These are phyloP conservation scores for Pheosia gnoma DNA, from an alignment of 2,888 invertebrate species.

Conservation along the genomic window DNA sequence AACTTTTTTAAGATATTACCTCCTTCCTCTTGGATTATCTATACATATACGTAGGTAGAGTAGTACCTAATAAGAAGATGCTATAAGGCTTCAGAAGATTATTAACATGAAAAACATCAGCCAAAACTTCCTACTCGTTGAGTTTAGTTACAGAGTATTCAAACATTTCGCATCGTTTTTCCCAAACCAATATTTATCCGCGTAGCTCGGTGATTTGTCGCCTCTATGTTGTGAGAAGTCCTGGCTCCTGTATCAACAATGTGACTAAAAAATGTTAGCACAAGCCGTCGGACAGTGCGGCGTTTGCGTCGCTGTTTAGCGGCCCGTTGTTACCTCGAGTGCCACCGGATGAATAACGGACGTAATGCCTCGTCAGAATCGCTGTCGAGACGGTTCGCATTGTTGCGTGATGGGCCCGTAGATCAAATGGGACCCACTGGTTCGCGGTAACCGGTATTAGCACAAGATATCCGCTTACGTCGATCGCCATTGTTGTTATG, in stretches of 20 bases:
- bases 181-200: conserved; percentile 19
- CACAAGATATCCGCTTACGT: conserved; percentile 17
- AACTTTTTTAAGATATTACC: too few species aligned
- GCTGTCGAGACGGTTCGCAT: conserved; percentile 65
- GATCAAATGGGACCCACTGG: conserved; percentile 13
- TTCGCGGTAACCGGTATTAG: conserved; percentile 8
- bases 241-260: conserved; percentile 47
- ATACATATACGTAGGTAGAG: too few species aligned
- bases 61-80: too few species aligned
- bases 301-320: conserved; percentile 70
- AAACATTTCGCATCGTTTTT: conserved; percentile 23
- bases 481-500: conserved; percentile 14
- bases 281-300: conserved; percentile 53
- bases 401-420: conserved; percentile 52
- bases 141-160: neutral
- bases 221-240: conserved; percentile 55
- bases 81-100: too few species aligned
- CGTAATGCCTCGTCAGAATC: conserved; percentile 62
- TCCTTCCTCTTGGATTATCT: too few species aligned
- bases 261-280: conserved; percentile 58
- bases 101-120: too few species aligned
- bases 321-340: conserved; percentile 69
- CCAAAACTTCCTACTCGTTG: neutral
- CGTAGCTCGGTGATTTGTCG: conserved; percentile 42
- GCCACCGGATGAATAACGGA: conserved; percentile 60